Base-by-base conservation (phyloP, 2,888 invertebrate species). In the Branchipolynoe longqiensis region DNA sequence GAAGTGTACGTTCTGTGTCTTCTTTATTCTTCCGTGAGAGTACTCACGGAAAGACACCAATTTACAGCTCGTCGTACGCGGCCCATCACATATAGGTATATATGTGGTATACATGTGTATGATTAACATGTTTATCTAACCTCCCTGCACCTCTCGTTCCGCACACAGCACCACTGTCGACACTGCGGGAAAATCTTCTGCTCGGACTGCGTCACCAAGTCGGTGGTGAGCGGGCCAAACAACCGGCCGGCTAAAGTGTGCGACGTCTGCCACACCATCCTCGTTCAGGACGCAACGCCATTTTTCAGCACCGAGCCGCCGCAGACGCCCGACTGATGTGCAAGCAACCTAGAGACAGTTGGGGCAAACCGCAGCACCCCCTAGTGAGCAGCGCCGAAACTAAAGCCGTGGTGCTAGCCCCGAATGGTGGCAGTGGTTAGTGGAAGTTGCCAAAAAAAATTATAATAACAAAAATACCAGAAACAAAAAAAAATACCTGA, bases 151-250 rank as follows among this genome's bases (percentile, higher is more conserved):
- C n/a, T n/a, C n/a, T n/a, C 18, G 74, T 54, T 56, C 4, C 83
- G 64, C 14, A 74, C 88, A 22, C 91, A 97, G 96, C 95, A 96
- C 91, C 97, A 98, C 94, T 98, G 98, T 93, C 96, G 96, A 83
- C 99, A 99, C 94, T 99, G 99, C 95, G 99, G 98, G 38, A 96
- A 97, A 93, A 97, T 99, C 91, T 99, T 98, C 95, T 99, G 99
- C 95, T 95, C 95, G 84, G 95, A 96, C 90, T 99, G 99, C 95
- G 95, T 97, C 90, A 94, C 96, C 84, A 96, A 97, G 94, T 95
- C 95, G 69, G 98, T 99, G 90, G 95, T 96, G 90, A 95, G 96
- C 90, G 99, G 99, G 59, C 98, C 98, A 88, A 96, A 97, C 91
- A 95, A 96, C 90, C 95, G 96, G 90, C 96, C 96, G 62, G 97